Conservation (phyloP, 2,113 vertebrate genomes). For the Leucoraja erinaceus region DNA sequence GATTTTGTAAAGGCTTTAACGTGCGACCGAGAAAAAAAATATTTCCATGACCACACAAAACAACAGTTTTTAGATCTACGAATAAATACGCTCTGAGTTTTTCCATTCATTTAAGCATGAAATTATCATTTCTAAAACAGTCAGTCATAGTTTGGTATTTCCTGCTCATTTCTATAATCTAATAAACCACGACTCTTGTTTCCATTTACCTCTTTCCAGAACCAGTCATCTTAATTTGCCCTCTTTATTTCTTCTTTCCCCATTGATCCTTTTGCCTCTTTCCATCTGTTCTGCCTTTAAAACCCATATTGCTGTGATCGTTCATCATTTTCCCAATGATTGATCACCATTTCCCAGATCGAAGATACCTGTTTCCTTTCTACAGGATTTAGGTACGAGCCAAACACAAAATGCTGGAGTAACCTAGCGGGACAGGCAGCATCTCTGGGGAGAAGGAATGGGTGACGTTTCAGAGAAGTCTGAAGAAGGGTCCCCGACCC, state of each 20-base stretch:
- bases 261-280: constrained; percentile 37
- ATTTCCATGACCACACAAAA: constrained; percentile 31
- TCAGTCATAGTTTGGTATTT: constrained; percentile 31
- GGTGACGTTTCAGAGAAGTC: too few relatives aligned
- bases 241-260: constrained; percentile 41
- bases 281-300: constrained; percentile 47
- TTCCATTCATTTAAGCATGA: constrained; percentile 32
- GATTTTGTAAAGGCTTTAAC: neutral
- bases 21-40: constrained; percentile 13
- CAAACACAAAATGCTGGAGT: too few relatives aligned
- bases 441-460: too few relatives aligned
- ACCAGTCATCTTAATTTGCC: neutral
- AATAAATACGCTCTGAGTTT: constrained; percentile 28
- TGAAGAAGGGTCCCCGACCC: too few relatives aligned
- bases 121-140: constrained; percentile 27
- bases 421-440: too few relatives aligned
- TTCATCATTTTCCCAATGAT: constrained; percentile 25
- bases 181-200: constrained; percentile 28
- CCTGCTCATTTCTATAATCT: neutral
- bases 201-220: constrained; percentile 31
- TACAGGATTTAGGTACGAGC: neutral
- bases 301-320: constrained; percentile 10
- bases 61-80: constrained; percentile 15
- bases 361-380: constrained; percentile 28
- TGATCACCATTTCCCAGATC: neutral